Evolutionary conservation across 2,797 vertebrate species (phyloP).

Genomic region (Tenualosa thibaudeaui): DNA sequence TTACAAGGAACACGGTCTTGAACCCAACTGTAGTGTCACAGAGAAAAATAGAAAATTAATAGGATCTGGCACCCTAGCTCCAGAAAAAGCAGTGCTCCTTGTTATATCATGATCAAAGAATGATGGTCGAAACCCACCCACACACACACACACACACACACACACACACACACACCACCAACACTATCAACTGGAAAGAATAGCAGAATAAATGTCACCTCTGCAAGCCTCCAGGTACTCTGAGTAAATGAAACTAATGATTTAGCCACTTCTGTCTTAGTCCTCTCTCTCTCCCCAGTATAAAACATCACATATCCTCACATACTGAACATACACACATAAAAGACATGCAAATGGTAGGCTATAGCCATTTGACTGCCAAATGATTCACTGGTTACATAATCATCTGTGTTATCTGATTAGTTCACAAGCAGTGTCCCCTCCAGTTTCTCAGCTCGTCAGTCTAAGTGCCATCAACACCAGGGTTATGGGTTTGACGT

Average conservation of each 20-base stretch:
- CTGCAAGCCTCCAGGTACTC: neutral
- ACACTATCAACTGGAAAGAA: neutral
- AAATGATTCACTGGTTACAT: no score
- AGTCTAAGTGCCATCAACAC: neutral
- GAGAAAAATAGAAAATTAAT: neutral
- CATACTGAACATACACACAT: no score
- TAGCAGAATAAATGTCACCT: neutral
- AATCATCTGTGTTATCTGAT: neutral
- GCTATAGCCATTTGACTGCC: no score
- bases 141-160: neutral
- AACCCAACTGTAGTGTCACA: neutral
- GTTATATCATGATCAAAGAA: constrained; percentile 3
- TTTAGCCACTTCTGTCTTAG: neutral
- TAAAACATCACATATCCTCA: neutral
- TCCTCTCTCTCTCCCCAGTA: neutral
- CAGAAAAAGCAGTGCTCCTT: neutral
- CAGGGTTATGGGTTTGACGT: neutral
- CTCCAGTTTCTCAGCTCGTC: neutral
- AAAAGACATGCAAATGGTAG: no score
- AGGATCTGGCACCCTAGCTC: neutral
- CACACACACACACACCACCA: neutral
- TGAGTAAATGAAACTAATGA: neutral
- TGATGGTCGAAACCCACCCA: neutral
- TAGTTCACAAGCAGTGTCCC: neutral
- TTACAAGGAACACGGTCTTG: neutral